Conservation (phyloP, 2,888 invertebrate genomes). For the Lamproptera curius region DNA sequence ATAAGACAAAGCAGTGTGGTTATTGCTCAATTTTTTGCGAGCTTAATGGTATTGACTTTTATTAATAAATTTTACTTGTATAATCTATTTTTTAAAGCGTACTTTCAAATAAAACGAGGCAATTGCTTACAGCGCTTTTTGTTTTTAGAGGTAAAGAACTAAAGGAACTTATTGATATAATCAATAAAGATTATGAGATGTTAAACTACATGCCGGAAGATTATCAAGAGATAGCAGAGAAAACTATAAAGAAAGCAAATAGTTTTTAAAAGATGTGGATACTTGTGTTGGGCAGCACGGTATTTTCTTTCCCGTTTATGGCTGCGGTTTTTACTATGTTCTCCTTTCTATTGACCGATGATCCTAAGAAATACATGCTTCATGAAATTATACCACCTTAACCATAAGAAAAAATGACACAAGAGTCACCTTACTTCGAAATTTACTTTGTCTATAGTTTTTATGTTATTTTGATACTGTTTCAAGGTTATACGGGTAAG, state of each 20-base stretch:
- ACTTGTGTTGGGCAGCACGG: conserved; percentile 12
- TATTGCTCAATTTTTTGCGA: too few relatives aligned
- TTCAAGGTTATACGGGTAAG: conserved; percentile 27
- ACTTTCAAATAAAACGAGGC: too few relatives aligned
- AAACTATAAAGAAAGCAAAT: conserved; percentile 23
- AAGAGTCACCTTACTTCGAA: conserved; percentile 28
- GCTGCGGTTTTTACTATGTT: conserved; percentile 25
- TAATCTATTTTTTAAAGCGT: too few relatives aligned
- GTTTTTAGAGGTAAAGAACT: conserved; percentile 25
- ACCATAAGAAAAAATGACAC: conserved; percentile 24
- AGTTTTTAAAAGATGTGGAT: conserved; percentile 26
- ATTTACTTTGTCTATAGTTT: conserved; percentile 21
- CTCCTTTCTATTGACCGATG: conserved; percentile 24
- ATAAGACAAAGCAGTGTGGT: too few relatives aligned
- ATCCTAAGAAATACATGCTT: conserved; percentile 27
- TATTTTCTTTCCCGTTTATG: conserved; percentile 21
- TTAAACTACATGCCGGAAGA: too few relatives aligned
- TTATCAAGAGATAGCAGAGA: conserved; percentile 17
- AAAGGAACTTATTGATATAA: too few relatives aligned
- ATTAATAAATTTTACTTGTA: too few relatives aligned
- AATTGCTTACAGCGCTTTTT: too few relatives aligned
- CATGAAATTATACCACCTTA: conserved; percentile 25
- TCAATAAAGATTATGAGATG: too few relatives aligned
- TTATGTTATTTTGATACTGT: conserved; percentile 18
- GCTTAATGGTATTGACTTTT: too few relatives aligned